A percentile compares a stretch with the other conserved stretches of the same genome.
These are phyloP conservation scores for Gallinago undulata DNA, from an alignment of 2,113 vertebrate genomes.

Conservation along the genomic window DNA sequence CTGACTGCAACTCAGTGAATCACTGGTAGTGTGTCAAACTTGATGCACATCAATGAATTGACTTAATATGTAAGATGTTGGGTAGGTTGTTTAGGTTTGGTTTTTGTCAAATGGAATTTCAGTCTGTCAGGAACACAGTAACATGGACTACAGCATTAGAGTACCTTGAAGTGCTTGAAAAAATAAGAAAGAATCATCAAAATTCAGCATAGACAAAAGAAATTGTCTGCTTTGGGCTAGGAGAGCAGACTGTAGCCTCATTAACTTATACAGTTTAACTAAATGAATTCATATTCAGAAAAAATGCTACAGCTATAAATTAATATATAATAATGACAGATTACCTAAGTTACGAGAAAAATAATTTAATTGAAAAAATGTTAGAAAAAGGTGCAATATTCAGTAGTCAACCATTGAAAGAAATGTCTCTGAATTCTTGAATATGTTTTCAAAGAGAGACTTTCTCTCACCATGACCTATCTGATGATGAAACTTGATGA, in stretches of 20 bases:
- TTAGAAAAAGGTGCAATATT: neutral
- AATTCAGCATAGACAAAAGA: neutral
- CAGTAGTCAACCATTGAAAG: neutral
- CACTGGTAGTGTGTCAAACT: neutral
- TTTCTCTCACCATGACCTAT: neutral
- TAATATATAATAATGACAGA: neutral
- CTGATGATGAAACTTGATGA: neutral
- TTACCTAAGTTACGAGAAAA: neutral
- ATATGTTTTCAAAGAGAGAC: neutral
- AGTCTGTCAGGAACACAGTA: neutral
- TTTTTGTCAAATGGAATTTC: neutral
- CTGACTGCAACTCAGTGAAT: neutral
- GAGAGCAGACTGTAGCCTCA: neutral
- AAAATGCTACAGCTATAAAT: neutral
- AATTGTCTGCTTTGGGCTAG: neutral
- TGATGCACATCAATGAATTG: neutral
- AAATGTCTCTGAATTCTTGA: neutral
- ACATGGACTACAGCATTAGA: neutral
- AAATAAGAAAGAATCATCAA: neutral
- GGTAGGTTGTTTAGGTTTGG: neutral
- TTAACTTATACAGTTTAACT: neutral
- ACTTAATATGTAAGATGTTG: neutral
- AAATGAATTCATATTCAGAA: neutral
- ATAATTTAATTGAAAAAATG: neutral
- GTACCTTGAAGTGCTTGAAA: neutral